These are phyloP conservation scores for Dendrophyllia cribrosa DNA, from an alignment of 64 coral and sea anemone species.

Conservation along the genomic window DNA sequence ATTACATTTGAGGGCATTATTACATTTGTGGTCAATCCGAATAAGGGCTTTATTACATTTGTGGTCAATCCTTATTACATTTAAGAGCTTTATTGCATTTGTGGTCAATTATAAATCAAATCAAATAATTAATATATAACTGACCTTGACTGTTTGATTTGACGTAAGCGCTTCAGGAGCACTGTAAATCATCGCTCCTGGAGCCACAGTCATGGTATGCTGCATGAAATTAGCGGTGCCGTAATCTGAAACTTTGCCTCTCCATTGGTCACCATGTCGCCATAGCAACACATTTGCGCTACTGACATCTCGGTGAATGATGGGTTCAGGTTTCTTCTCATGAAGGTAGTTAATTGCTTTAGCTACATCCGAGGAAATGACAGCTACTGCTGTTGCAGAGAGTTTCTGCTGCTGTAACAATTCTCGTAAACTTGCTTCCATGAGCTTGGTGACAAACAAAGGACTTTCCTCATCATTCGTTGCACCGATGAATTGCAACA, in stretches of 20 bases:
- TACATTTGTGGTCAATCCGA: too few species aligned
- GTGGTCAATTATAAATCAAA: too few species aligned
- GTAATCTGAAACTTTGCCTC: constrained; percentile 72
- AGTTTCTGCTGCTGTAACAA: constrained; percentile 3
- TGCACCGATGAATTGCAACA: constrained; percentile 60
- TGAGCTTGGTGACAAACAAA: constrained; percentile 55
- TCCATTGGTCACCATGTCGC: constrained; percentile 27
- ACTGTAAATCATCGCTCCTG: constrained; percentile 43
- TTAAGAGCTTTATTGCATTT: too few species aligned
- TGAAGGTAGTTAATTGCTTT: constrained; percentile 35
- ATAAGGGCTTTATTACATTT: too few species aligned
- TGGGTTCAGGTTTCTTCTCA: constrained; percentile 10
- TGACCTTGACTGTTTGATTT: constrained; percentile 47
- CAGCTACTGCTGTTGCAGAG: not conserved
- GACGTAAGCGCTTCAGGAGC: constrained; percentile 43
- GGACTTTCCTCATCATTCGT: constrained; percentile 40
- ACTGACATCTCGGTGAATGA: constrained; percentile 55
- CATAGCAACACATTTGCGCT: constrained; percentile 70
- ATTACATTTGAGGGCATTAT: too few species aligned
- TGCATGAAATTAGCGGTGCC: constrained; percentile 47
- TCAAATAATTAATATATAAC: not conserved
- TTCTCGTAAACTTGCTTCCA: constrained; percentile 37
- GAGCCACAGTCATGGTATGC: constrained; percentile 12
- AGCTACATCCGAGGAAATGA: constrained; percentile 34
- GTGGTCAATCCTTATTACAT: too few species aligned